These are phyloP conservation scores for Conus ventricosus DNA, from an alignment of 1,140 invertebrate genomes.

Conservation along the genomic window DNA sequence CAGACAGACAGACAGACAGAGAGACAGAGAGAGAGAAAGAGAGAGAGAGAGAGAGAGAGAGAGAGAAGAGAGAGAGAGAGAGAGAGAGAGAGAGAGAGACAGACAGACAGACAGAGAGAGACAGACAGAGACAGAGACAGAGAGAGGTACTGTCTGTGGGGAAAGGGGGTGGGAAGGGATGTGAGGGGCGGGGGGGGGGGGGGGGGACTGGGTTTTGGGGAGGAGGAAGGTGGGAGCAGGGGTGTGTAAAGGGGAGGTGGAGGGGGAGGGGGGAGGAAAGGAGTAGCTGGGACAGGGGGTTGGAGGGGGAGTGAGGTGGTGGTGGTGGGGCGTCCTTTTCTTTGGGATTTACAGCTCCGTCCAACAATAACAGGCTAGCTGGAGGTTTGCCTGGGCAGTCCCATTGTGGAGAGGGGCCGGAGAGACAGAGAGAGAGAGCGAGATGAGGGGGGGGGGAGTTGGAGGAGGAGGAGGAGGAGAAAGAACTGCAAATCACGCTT, in stretches of 20 bases:
- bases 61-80: neutral
- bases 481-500: constrained; percentile 9
- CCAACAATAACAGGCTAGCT: constrained; percentile 27
- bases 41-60: neutral
- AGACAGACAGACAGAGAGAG: neutral
- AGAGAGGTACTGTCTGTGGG: too few relatives aligned
- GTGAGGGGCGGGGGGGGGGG: neutral
- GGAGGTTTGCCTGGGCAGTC: neutral
- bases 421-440: neutral
- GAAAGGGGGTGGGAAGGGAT: neutral
- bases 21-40: too few relatives aligned
- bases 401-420: constrained; percentile 8
- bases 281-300: neutral
- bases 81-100: neutral
- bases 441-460: neutral
- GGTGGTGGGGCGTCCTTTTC: neutral
- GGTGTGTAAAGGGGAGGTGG: neutral
- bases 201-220: neutral
- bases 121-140: too few relatives aligned
- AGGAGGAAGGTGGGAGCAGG: neutral
- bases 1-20: too few relatives aligned
- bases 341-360: neutral
- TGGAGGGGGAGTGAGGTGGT: neutral
- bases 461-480: neutral
- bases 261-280: neutral